phyloP scores from a whole-genome alignment of 2,113 vertebrate genomes.

The Sorex araneus region DNA sequence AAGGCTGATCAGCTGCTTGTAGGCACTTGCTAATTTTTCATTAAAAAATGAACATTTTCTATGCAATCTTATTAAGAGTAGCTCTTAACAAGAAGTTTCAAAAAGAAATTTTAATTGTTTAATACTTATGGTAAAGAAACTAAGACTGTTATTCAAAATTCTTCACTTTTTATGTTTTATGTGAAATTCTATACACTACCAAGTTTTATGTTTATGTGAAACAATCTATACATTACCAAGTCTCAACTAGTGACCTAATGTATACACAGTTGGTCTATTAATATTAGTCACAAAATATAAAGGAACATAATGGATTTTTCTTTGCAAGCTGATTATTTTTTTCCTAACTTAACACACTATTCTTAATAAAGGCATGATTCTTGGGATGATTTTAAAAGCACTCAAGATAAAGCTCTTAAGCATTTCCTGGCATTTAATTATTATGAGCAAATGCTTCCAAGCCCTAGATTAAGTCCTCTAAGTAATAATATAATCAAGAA shows the following conservation, averaged over 20 bases:
- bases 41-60: constrained; percentile 53
- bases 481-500: constrained; percentile 23
- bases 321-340: background rate
- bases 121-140: constrained; percentile 41
- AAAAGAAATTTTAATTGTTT: constrained; percentile 27
- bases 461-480: background rate
- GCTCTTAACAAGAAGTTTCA: constrained; percentile 37
- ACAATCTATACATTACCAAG: background rate
- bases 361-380: background rate
- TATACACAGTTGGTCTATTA: background rate
- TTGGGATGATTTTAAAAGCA: constrained; percentile 55
- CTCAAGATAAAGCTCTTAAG: constrained; percentile 30
- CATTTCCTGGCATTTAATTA: constrained; percentile 23
- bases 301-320: constrained; percentile 20
- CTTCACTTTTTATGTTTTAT: background rate
- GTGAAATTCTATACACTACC: background rate
- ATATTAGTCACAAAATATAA: background rate
- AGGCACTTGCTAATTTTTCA: constrained; percentile 26
- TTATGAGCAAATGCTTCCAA: constrained; percentile 59
- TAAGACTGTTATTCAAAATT: constrained; percentile 42
- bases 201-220: background rate
- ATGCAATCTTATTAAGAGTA: constrained; percentile 38
- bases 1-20: constrained; percentile 18
- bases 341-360: background rate
- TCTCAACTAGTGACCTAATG: background rate